Evolutionary conservation across 2,888 invertebrate genomes (phyloP), one percentile per base, ranked within the genome.

Genomic region (Fragum fragum): DNA sequence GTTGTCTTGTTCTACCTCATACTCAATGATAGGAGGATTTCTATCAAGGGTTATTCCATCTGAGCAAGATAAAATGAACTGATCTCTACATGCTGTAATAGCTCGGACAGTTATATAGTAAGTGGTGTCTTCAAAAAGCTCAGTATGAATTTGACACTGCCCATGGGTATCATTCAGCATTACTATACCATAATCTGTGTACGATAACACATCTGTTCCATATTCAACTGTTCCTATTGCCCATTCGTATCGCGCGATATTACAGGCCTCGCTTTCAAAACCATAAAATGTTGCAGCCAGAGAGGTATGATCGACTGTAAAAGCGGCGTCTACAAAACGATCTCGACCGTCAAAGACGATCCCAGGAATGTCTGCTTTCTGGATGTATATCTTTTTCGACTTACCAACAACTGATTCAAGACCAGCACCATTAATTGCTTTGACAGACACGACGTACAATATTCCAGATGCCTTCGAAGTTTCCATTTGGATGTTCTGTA

Each of bases 261-360:
- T 87, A 72, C 91, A 91, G 9, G 87, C 83, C 66, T 90, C 86
- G 77, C 90, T 90, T 66, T 88, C 85, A 81, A 91, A 91, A 1
- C 91, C 91, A 52, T 76, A 78, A 71, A 91, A 91, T 23, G 88
- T 85, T 26, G 90, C 87, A 9, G 87, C 90, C 14, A 91, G 61
- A 3, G 91, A 89, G 14, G 89, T 80, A 18, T 74, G 87, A 70
- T 91, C 91, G 47, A 61, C 47, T 0, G 82, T 86, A 71, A 77
- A 90, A 57, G 86, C 83, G 5, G 76, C 74, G 72, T 91, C 91
- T 21, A 70, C 21, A 14, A 73, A 80, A 11, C 74, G 73, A 11
- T 77, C 59, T 32, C 90, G 61, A 0, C 91, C 90, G 78, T 91
- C 91, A 75, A 79, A 89, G 3, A 91, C 86, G 18, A 79, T 57